Percentiles rank a stretch among this genome's conserved stretches.
These are phyloP conservation scores for Mobula birostris DNA, from an alignment of 2,113 vertebrate species.

Conservation along the genomic window DNA sequence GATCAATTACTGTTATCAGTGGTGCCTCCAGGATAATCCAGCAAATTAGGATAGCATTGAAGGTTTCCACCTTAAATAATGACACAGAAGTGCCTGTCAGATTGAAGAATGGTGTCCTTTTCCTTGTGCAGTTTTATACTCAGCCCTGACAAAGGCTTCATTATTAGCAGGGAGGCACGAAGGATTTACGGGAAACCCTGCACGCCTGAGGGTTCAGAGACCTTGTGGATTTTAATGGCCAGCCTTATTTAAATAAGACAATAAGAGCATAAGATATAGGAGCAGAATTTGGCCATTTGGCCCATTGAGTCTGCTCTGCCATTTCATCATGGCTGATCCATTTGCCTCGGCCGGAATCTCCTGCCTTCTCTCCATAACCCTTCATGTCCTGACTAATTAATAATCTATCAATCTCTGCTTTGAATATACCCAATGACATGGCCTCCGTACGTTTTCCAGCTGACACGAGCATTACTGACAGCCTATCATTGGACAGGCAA, in stretches of 20 bases:
- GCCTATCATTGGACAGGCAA: not conserved
- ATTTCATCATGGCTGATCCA: too few relatives aligned
- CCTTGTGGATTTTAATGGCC: not conserved
- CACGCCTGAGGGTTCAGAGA: not conserved
- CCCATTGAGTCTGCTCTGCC: too few relatives aligned
- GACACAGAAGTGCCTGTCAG: not conserved
- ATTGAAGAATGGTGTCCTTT: not conserved
- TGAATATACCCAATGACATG: too few relatives aligned
- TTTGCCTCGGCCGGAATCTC: too few relatives aligned
- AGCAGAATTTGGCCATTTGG: too few relatives aligned
- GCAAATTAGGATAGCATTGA: not conserved
- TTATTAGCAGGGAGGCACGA: not conserved
- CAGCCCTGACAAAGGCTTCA: not conserved
- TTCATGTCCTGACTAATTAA: too few relatives aligned
- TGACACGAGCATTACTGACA: not conserved
- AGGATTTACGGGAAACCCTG: not conserved
- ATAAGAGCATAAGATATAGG: too few relatives aligned
- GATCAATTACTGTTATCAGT: not conserved
- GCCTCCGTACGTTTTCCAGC: not conserved
- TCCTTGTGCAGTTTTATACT: not conserved
- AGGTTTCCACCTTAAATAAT: constrained; percentile 10
- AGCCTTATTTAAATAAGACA: not conserved
- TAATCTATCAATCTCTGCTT: too few relatives aligned
- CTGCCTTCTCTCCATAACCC: too few relatives aligned
- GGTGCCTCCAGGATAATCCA: too few relatives aligned